Evolutionary conservation across 2,888 invertebrate genomes (phyloP).

Genomic region (Drosophila prostipennis): DNA sequence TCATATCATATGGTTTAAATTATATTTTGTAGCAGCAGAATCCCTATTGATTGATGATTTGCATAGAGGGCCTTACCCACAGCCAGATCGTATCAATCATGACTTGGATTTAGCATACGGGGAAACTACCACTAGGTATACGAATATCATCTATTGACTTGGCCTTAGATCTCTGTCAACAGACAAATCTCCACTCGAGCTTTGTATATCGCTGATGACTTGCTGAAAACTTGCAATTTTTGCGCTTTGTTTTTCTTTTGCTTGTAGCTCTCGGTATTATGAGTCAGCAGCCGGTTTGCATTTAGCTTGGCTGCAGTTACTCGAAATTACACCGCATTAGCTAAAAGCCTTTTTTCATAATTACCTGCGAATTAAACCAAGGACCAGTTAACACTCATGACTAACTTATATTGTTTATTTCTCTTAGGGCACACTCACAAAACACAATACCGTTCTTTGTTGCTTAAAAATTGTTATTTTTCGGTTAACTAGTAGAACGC

Average conservation of each 20-base stretch:
- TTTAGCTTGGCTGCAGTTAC: constrained; percentile 48
- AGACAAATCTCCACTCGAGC: constrained; percentile 18
- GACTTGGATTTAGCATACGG: constrained; percentile 32
- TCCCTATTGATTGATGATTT: constrained; percentile 59
- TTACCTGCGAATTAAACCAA: constrained; percentile 59
- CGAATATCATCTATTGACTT: constrained; percentile 48
- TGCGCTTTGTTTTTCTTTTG: constrained; percentile 26
- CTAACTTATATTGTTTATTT: constrained; percentile 15
- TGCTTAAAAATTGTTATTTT: neutral
- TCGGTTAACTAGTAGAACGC: neutral
- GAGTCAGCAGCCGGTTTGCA: constrained; percentile 70
- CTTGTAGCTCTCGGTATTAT: constrained; percentile 38
- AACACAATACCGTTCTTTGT: constrained; percentile 3
- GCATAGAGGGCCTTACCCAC: constrained; percentile 53
- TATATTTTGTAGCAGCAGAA: constrained; percentile 8
- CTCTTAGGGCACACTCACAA: neutral
- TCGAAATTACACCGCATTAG: constrained; percentile 55
- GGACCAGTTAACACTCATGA: constrained; percentile 48
- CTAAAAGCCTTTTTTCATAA: constrained; percentile 55
- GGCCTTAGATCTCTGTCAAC: constrained; percentile 36
- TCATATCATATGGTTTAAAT: constrained; percentile 8
- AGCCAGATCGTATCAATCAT: constrained; percentile 42
- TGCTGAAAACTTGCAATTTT: constrained; percentile 25
- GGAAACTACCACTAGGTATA: constrained; percentile 47
- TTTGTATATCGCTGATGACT: constrained; percentile 35